Conservation (phyloP, 2,113 vertebrate species). For the Nannospalax galili region DNA sequence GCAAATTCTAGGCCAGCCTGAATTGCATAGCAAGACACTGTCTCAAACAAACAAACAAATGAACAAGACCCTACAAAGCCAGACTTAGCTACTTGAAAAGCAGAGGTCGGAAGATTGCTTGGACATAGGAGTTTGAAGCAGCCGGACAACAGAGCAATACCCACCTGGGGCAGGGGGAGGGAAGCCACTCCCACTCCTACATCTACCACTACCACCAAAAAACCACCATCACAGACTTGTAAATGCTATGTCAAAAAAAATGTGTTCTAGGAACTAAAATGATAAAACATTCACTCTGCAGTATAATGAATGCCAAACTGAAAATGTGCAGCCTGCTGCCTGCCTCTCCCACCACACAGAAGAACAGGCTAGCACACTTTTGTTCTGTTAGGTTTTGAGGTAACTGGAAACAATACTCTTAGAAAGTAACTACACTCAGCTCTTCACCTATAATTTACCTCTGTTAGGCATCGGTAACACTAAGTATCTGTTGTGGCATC, state of each 20-base stretch:
- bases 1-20: too few relatives aligned
- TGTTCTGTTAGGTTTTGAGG: neutral
- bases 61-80: too few relatives aligned
- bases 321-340: neutral
- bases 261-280: slow-evolving; percentile 9
- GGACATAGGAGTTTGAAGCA: neutral
- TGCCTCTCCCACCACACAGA: neutral
- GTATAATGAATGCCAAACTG: neutral
- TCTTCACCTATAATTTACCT: slow-evolving; percentile 86
- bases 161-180: too few relatives aligned
- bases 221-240: neutral
- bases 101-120: neutral
- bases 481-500: slow-evolving; percentile 89
- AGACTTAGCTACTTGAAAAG: neutral
- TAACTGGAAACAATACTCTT: neutral
- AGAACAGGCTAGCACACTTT: neutral
- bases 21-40: too few relatives aligned
- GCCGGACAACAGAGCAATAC: neutral
- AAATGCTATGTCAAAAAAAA: neutral
- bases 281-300: neutral
- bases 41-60: too few relatives aligned
- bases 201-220: neutral
- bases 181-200: neutral
- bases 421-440: neutral
- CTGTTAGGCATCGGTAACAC: slow-evolving; percentile 89